Base-by-base conservation (phyloP, 92 coral and sea anemone genomes). In the Meandrina meandrites region DNA sequence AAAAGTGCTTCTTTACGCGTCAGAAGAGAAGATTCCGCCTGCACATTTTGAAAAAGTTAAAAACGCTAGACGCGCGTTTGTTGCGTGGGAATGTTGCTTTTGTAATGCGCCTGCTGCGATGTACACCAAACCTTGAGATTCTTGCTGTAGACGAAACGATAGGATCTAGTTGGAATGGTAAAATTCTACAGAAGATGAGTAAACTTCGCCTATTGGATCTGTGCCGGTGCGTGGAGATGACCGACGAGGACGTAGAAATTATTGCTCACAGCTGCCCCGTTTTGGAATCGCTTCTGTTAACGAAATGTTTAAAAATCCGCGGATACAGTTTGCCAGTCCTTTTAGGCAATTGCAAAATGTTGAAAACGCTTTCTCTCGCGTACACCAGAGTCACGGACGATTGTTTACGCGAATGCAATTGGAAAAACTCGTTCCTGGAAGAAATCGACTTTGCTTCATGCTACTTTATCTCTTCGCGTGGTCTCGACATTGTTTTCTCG, bases 81-180 rank as follows among this genome's bases (percentile, higher is more conserved):
- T 31, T 92, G n/a, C 88, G 88, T 56, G 94, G 92, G 22, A 86
- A 92, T 45, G 87, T 83, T 16, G 85, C 79, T 6, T 85, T 86
- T 58, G 87, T 87, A 16, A 27, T 90, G 81, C 86, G 86, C 66
- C 17, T 92, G n/a, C 76, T 92, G 6, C 83, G 83, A 4, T 77
- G 84, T 32, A 79, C 92, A 45, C 95, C 94, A 47, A 93, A 90
- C 74, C 79, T 94, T 50, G 94, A 94, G 80, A 85, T 36, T 64
- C 87, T 94, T 16, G 98, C 98, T 15, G 53, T 94, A 40, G 98
- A 94, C 80, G 90, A 88, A 51, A 86, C 88, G 74, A 88, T 94
- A 60, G 95, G 92, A 31, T 91, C 87, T 0, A 84, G 75, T 82
- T 94, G 95, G 95, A 90, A 86, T 77, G 84, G 93, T 22, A 83